Conservation (phyloP, 2,113 vertebrate genomes). For the Platysternon megacephalum region DNA sequence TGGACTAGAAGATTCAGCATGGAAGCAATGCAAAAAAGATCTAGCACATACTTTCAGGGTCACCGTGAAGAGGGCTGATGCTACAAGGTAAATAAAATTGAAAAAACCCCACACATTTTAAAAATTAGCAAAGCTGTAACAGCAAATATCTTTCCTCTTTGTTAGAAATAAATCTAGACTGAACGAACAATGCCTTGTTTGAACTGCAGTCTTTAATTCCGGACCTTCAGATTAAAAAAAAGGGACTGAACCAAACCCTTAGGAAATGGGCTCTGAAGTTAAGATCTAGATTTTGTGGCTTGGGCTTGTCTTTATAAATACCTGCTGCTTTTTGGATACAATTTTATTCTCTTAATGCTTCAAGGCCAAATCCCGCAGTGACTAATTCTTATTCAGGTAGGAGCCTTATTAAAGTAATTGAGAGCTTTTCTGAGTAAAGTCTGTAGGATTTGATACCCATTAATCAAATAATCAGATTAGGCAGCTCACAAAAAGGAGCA, state of each 20-base stretch:
- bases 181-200: not conserved
- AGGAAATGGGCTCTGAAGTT: not conserved
- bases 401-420: not conserved
- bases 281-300: not conserved
- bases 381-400: not conserved
- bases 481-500: not conserved
- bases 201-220: not conserved
- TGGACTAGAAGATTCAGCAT: not conserved
- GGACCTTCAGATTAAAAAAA: not conserved
- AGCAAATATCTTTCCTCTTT: not conserved
- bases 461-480: not conserved
- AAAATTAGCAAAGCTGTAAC: not conserved
- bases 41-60: not conserved
- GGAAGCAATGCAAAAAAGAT: not conserved
- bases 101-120: no score
- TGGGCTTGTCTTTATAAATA: not conserved
- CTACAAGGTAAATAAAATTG: not conserved
- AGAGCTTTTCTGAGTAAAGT: not conserved
- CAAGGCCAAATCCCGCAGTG: not conserved
- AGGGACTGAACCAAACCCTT: not conserved
- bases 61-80: not conserved
- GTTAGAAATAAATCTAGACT: not conserved
- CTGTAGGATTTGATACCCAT: not conserved
- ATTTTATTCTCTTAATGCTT: not conserved
- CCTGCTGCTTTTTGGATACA: not conserved